phyloP scores from a whole-genome alignment of 1,140 invertebrate species.

The Drosophila kurseongensis region DNA sequence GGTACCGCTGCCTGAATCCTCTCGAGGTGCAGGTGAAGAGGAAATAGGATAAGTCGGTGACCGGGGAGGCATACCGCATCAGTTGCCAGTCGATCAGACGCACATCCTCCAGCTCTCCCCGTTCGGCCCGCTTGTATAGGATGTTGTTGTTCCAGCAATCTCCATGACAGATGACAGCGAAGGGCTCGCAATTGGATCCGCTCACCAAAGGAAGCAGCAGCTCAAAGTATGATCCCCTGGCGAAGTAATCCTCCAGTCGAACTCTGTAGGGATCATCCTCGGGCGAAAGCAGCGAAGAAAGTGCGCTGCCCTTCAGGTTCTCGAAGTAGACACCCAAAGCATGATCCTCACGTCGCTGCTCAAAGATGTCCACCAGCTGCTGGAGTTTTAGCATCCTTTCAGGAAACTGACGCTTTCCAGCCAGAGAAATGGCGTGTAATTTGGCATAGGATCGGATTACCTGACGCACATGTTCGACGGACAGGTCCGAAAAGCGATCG shows the following conservation, averaged over 20 bases:
- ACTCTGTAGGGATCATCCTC: constrained; percentile 6
- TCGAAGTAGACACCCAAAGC: constrained; percentile 61
- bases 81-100: constrained; percentile 87
- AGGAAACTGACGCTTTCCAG: constrained; percentile 80
- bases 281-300: constrained; percentile 26
- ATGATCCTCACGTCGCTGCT: constrained; percentile 52
- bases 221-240: constrained; percentile 46
- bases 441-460: constrained; percentile 85
- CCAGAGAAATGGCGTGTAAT: constrained; percentile 86
- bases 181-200: constrained; percentile 72
- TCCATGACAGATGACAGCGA: constrained; percentile 85
- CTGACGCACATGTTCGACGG: constrained; percentile 83
- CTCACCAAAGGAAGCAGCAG: constrained; percentile 40
- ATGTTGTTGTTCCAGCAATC: constrained; percentile 87
- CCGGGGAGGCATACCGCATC: constrained; percentile 86
- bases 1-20: constrained; percentile 84
- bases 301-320: constrained; percentile 59
- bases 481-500: constrained; percentile 84
- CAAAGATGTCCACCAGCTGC: constrained; percentile 73
- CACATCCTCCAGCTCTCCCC: constrained; percentile 64
- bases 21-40: constrained; percentile 86
- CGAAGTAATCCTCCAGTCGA: constrained; percentile 51
- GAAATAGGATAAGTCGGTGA: constrained; percentile 87
- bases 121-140: constrained; percentile 84
- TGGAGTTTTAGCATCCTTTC: constrained; percentile 60